Conservation (phyloP, 2,113 vertebrate species). For the Silurus glanis region DNA sequence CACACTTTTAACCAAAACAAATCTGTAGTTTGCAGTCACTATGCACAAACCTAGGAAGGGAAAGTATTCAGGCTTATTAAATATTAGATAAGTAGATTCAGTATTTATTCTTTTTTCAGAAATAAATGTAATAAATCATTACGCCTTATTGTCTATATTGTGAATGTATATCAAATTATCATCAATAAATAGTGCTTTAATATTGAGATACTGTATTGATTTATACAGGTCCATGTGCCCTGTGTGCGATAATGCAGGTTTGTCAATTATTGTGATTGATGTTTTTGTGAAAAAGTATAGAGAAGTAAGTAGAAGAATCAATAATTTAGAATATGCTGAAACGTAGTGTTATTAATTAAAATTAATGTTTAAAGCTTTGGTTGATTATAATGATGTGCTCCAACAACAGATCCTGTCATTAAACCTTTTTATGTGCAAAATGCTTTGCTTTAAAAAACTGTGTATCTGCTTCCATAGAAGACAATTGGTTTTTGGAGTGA, state of each 20-base stretch:
- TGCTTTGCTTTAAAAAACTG: too few relatives aligned
- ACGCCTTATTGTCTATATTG: not conserved
- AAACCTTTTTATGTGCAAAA: not conserved
- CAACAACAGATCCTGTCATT: not conserved
- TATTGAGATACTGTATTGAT: not conserved
- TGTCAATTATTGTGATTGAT: not conserved
- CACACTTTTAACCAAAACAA: not conserved
- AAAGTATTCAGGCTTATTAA: not conserved
- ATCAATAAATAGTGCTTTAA: not conserved
- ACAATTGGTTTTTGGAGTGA: not conserved
- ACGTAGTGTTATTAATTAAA: too few relatives aligned
- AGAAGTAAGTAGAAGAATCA: too few relatives aligned
- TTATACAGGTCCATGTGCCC: not conserved
- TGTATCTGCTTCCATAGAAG: not conserved
- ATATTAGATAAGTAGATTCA: not conserved
- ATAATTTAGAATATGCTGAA: too few relatives aligned
- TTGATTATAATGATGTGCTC: not conserved
- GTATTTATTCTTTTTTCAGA: not conserved
- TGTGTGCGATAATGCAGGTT: not conserved
- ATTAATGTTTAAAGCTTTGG: not conserved
- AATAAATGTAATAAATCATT: not conserved
- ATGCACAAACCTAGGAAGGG: too few relatives aligned
- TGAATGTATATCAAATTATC: not conserved
- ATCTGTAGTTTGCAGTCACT: not conserved
- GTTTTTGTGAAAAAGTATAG: too few relatives aligned